A percentile compares a stretch with the other conserved stretches of the same genome.
Conservation (phyloP, 2,888 invertebrate genomes). For the Nomada ferruginata region DNA sequence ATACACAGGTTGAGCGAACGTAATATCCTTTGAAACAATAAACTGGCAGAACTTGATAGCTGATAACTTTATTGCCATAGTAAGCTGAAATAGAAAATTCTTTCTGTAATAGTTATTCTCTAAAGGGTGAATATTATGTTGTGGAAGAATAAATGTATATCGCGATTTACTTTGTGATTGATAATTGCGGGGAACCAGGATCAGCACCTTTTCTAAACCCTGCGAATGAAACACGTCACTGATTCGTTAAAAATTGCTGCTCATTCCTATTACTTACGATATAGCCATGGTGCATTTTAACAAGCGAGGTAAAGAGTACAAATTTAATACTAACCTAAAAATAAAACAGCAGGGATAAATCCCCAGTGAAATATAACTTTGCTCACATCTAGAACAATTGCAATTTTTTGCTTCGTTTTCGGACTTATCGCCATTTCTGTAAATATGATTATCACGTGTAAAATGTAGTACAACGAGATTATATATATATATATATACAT, state of each 20-base stretch:
- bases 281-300: background rate
- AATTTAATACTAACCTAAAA: conserved; percentile 86
- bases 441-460: background rate
- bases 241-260: conserved; percentile 27
- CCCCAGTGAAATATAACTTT: conserved; percentile 89
- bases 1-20: background rate
- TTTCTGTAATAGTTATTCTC: conserved; percentile 19
- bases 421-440: conserved; percentile 83
- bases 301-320: background rate
- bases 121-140: background rate
- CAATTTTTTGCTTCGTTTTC: conserved; percentile 87
- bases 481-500: too few relatives aligned
- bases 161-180: conserved; percentile 85
- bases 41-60: background rate
- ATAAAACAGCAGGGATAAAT: conserved; percentile 89
- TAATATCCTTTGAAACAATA: conserved; percentile 1
- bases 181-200: conserved; percentile 88
- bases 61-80: conserved; percentile 81
- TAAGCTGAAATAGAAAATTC: conserved; percentile 81
- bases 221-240: conserved; percentile 76
- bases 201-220: conserved; percentile 89
- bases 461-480: background rate
- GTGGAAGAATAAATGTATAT: background rate
- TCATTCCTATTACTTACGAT: background rate
- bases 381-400: conserved; percentile 86